Base-by-base conservation (phyloP, 2,797 vertebrate species). In the Rhinella marina region DNA sequence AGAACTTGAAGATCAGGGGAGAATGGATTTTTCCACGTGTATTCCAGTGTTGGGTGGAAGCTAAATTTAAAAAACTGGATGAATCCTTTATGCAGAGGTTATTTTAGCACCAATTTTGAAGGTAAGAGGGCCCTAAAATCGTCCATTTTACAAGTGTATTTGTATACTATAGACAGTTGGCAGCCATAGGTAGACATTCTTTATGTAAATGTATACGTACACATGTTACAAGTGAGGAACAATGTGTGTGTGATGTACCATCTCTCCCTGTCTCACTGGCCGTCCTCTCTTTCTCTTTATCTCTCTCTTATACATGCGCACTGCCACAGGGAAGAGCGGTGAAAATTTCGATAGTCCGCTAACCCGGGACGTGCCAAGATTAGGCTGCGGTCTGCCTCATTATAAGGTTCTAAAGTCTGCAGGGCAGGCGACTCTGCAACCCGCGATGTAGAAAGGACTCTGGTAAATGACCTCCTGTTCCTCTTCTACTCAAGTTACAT, bases 321-420 rank as follows among this genome's bases (percentile, higher is more conserved):
- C 88, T 89, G 85, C 88, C 88, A 86, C 73, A 89, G 88, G 88
- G 88, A 89, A 89, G 88, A 89, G 88, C 88, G 88, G 88, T 89
- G 88, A 89, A 89, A 81, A 89, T 86, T 89, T 89, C 88, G 88
- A 89, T 89, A 89, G 88, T 89, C 88, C 88, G 85, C 88, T 89
- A 86, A 70, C 88, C 88, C 88, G 88, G 88, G 88, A 89, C 27
- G 88, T 86, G 88, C 88, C 88, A 87, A 89, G 85, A 89, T 89
- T 89, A 89, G 88, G 88, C 88, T 89, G 88, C 88, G 88, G 88
- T 86, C 88, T 89, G 80, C 88, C 88, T 86, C 88, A 89, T 87
- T 89, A 89, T 89, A 89, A 89, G 64, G 88, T 89, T 89, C 88
- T 89, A 89, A 89, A 89, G 88, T 89, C 88, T 48, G 75, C 88